Percentiles rank a stretch among this genome's conserved stretches.
phyloP scores from a whole-genome alignment of 2,888 invertebrate genomes.

The Xanthia icteritia region DNA sequence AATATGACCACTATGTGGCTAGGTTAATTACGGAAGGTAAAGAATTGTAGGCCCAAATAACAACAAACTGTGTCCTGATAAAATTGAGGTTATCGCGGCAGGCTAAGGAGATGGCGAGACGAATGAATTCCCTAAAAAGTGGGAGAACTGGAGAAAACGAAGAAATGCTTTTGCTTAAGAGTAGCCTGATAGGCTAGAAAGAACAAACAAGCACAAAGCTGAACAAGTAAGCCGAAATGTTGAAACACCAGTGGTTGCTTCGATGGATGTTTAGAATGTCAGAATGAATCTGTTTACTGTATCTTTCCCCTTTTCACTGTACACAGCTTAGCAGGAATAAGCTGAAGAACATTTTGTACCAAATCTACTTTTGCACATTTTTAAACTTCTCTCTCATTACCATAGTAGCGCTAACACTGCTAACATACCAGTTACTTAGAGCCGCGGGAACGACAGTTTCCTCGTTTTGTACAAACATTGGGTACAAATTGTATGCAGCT shows the following conservation, averaged over 20 bases:
- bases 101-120: not conserved
- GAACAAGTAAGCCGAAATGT: not conserved
- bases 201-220: not conserved
- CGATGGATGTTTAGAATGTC: not conserved
- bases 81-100: not conserved
- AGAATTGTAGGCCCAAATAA: not conserved
- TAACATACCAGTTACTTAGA: conserved; percentile 75
- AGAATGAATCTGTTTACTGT: not conserved
- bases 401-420: conserved; percentile 72
- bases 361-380: conserved; percentile 58
- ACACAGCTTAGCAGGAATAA: conserved; percentile 4
- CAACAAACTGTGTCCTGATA: not conserved
- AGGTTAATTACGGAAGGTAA: not conserved
- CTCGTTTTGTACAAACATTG: conserved; percentile 79
- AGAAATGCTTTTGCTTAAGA: not conserved
- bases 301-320: not conserved
- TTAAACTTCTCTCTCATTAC: conserved; percentile 69
- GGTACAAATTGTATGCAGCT: conserved; percentile 75
- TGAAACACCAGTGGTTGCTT: not conserved
- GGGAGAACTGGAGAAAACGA: not conserved
- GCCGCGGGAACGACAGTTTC: conserved; percentile 74
- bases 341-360: conserved; percentile 1
- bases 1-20: no score
- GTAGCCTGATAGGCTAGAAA: not conserved
- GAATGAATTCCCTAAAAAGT: not conserved